These are phyloP conservation scores for Synchiropus splendidus DNA, from an alignment of 2,113 vertebrate species.

Conservation along the genomic window DNA sequence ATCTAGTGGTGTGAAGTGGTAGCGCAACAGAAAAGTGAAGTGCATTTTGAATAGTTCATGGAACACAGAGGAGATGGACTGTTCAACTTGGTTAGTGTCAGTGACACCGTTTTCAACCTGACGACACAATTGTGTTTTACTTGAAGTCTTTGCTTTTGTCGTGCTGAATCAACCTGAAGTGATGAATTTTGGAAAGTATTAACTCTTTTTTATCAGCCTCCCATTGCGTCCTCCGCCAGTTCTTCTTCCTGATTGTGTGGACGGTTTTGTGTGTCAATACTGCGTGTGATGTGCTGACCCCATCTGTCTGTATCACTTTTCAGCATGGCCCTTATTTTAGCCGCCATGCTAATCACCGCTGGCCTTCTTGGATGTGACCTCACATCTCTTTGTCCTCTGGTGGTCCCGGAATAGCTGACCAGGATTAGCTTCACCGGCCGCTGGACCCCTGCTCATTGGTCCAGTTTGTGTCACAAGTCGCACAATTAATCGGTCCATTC, in stretches of 20 bases:
- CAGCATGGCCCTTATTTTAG: too few species aligned
- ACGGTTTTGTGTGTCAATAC: constrained; percentile 5
- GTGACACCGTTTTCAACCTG: too few species aligned
- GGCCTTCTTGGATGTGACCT: constrained; percentile 5
- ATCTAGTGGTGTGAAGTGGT: constrained; percentile 33
- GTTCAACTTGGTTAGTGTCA: too few species aligned
- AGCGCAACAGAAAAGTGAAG: neutral
- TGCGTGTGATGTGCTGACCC: constrained; percentile 14
- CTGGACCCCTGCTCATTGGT: too few species aligned
- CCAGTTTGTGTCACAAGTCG: neutral
- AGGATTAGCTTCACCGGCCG: constrained; percentile 18
- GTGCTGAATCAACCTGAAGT: too few species aligned
- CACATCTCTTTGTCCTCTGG: constrained; percentile 25
- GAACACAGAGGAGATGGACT: too few species aligned
- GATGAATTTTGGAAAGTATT: too few species aligned
- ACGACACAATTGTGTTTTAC: too few species aligned
- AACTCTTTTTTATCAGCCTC: too few species aligned
- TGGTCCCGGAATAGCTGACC: constrained; percentile 29
- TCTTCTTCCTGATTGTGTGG: neutral
- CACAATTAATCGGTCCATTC: constrained; percentile 1
- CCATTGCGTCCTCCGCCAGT: too few species aligned
- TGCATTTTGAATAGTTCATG: too few species aligned
- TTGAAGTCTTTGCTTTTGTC: too few species aligned
- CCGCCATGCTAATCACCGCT: constrained; percentile 24
- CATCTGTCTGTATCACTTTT: constrained; percentile 49